These are phyloP conservation scores for Lycaena phlaeas DNA, from an alignment of 2,888 invertebrate genomes.

Conservation along the genomic window DNA sequence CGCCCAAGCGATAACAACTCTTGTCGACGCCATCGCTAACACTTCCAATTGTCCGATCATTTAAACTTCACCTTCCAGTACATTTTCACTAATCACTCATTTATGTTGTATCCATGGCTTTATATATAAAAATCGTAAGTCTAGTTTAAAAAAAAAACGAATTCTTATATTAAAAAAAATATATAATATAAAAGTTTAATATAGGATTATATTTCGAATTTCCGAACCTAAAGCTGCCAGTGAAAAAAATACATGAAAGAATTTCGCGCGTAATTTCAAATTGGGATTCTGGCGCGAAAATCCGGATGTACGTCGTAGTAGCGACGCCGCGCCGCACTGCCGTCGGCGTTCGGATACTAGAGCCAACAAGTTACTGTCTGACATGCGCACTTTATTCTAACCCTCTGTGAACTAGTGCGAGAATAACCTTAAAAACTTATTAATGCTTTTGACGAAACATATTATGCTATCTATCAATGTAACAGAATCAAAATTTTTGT, in stretches of 20 bases:
- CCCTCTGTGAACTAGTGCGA: slow-evolving; percentile 24
- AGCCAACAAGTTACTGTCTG: slow-evolving; percentile 66
- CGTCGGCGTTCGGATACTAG: slow-evolving; percentile 35
- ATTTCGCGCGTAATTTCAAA: slow-evolving; percentile 19
- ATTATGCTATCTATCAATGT: no score
- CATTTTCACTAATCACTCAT: slow-evolving; percentile 33
- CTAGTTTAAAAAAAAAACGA: neutral
- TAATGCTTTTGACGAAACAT: neutral
- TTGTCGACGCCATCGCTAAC: slow-evolving; percentile 45
- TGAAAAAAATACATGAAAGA: slow-evolving; percentile 11
- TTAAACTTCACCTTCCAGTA: slow-evolving; percentile 52
- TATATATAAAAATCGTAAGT: neutral
- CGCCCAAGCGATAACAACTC: slow-evolving; percentile 55
- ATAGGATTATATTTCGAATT: neutral
- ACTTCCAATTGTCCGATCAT: slow-evolving; percentile 46
- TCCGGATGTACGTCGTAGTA: slow-evolving; percentile 36
- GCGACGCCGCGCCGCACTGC: slow-evolving; percentile 61
- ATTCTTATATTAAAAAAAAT: neutral
- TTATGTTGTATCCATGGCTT: slow-evolving; percentile 33
- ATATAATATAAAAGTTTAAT: neutral
- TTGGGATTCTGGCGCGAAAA: slow-evolving; percentile 31
- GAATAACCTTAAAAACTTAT: slow-evolving; percentile 10
- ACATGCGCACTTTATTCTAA: slow-evolving; percentile 59
- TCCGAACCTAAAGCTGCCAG: neutral
- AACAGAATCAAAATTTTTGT: no score